Conservation (phyloP, 2,888 invertebrate species). For the Idaea biselata region DNA sequence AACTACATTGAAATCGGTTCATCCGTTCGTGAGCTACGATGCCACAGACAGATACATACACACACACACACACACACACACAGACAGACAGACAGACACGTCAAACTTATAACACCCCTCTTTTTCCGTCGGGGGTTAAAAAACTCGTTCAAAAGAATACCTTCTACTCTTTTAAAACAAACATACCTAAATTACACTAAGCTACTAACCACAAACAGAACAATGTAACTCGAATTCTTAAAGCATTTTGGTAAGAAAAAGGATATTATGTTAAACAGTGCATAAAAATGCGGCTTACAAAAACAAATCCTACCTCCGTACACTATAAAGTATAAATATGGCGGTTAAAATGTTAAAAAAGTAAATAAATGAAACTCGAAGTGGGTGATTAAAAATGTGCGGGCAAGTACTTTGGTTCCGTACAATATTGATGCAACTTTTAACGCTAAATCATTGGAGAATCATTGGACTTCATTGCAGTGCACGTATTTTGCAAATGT, state of each 20-base stretch:
- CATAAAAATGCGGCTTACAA: slow-evolving; percentile 53
- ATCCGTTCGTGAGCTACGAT: too few species aligned
- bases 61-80: too few species aligned
- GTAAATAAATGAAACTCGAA: slow-evolving; percentile 28
- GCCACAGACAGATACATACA: too few species aligned
- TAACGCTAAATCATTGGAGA: not conserved
- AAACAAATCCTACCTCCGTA: slow-evolving; percentile 43
- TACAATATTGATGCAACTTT: slow-evolving; percentile 6
- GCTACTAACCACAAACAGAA: slow-evolving; percentile 8
- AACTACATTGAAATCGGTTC: too few species aligned
- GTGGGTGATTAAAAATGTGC: slow-evolving; percentile 7
- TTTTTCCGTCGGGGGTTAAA: too few species aligned
- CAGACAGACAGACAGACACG: too few species aligned
- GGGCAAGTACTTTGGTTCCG: slow-evolving; percentile 11
- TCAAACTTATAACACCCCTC: too few species aligned
- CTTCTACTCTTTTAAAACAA: too few species aligned
- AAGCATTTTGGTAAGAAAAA: slow-evolving; percentile 32
- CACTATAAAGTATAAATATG: slow-evolving; percentile 44
- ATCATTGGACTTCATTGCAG: too few species aligned
- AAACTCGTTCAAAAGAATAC: too few species aligned
- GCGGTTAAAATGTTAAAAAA: slow-evolving; percentile 23
- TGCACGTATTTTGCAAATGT: too few species aligned
- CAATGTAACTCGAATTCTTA: slow-evolving; percentile 19
- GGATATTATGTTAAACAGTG: slow-evolving; percentile 54
- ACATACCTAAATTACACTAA: not conserved